A percentile compares a stretch with the other conserved stretches of the same genome.
These are phyloP conservation scores for Epinephelus awoara DNA, from an alignment of 2,797 vertebrate genomes.

Conservation along the genomic window DNA sequence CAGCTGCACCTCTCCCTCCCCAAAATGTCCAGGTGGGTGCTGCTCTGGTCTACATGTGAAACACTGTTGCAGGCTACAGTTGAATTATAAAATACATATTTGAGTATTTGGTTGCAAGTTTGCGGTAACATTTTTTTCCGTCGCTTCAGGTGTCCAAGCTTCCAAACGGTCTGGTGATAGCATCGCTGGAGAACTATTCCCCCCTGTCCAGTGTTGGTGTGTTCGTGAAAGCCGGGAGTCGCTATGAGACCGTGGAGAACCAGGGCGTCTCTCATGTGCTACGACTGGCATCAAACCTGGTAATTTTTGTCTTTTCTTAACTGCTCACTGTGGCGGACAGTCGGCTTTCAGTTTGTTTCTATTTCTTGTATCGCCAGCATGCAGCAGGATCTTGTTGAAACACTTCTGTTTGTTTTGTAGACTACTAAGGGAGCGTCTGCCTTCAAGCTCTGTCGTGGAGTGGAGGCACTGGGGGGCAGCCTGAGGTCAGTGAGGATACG, in stretches of 20 bases:
- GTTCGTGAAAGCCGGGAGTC: conserved; percentile 94
- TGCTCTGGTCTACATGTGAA: neutral
- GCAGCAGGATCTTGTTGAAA: neutral
- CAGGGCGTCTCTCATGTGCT: conserved; percentile 92
- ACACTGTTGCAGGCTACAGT: neutral
- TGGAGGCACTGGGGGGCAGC: conserved; percentile 92
- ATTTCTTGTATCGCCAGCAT: neutral
- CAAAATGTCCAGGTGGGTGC: conserved; percentile 80
- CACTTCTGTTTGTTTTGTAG: conserved; percentile 74
- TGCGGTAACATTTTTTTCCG: neutral
- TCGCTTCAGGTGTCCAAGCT: conserved; percentile 87
- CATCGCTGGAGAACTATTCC: conserved; percentile 93
- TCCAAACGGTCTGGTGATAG: conserved; percentile 92
- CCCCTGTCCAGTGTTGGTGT: conserved; percentile 91
- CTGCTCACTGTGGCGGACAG: neutral
- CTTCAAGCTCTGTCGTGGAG: conserved; percentile 91
- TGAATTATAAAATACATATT: neutral
- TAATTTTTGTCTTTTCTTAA: conserved; percentile 69
- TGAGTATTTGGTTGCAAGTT: neutral
- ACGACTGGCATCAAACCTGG: conserved; percentile 91
- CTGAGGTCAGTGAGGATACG: conserved; percentile 87
- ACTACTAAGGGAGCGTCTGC: conserved; percentile 93
- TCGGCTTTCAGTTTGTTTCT: too few relatives aligned
- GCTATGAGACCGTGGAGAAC: conserved; percentile 88
- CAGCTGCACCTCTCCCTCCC: conserved; percentile 45